These are phyloP conservation scores for Periophthalmus modestus DNA, from an alignment of 2,113 vertebrate genomes.

Conservation along the genomic window DNA sequence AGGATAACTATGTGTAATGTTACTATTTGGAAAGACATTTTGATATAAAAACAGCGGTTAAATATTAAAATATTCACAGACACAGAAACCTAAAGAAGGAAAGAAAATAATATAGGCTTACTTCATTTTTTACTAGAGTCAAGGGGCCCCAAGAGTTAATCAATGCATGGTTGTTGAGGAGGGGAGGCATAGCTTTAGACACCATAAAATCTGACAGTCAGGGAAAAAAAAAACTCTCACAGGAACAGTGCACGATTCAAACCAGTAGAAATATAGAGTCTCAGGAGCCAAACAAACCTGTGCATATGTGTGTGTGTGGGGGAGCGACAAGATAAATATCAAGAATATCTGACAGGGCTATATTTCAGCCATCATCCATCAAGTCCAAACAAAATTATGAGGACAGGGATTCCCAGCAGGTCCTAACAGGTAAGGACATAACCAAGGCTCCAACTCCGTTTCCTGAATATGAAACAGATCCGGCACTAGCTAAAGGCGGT, in stretches of 20 bases:
- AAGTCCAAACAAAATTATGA: conserved; percentile 62
- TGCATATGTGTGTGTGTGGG: conserved; percentile 30
- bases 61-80: background rate
- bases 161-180: background rate
- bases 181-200: conserved; percentile 35
- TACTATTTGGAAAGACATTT: no score
- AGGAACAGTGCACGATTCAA: background rate
- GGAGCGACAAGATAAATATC: conserved; percentile 50
- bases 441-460: conserved; percentile 47
- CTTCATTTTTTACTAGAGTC: background rate
- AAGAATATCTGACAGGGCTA: conserved; percentile 56
- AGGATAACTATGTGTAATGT: no score
- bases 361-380: conserved; percentile 65
- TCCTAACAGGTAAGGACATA: conserved; percentile 59
- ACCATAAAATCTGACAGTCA: conserved; percentile 23
- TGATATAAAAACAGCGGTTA: background rate
- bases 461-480: conserved; percentile 48
- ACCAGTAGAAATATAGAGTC: conserved; percentile 38
- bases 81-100: background rate
- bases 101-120: background rate
- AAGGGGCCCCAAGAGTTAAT: background rate
- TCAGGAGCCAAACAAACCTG: conserved; percentile 47
- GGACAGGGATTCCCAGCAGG: conserved; percentile 60
- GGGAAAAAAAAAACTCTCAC: conserved; percentile 14
- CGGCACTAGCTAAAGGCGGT: background rate